A percentile compares a stretch with the other conserved stretches of the same genome.
These are phyloP conservation scores for Meiosimyza platycephala DNA, from an alignment of 2,888 invertebrate genomes.

Conservation along the genomic window DNA sequence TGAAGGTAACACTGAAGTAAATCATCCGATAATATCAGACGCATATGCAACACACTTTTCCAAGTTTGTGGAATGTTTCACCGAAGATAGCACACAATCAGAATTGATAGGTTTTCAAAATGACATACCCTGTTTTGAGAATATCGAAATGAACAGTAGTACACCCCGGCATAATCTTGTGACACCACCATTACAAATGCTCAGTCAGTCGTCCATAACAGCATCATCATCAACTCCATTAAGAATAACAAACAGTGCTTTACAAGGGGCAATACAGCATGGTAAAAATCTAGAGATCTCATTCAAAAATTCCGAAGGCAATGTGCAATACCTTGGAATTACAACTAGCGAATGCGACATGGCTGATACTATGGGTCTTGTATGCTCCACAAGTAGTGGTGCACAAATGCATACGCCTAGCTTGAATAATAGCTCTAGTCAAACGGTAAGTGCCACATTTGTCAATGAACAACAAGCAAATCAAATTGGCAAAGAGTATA, in stretches of 20 bases:
- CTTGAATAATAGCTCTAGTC: not conserved
- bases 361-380: conserved; percentile 22
- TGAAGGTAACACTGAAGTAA: not conserved
- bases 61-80: conserved; percentile 46
- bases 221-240: not conserved
- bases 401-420: conserved; percentile 34
- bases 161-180: conserved; percentile 20
- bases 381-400: conserved; percentile 21
- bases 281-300: conserved; percentile 7
- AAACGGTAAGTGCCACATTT: not conserved
- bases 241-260: conserved; percentile 4
- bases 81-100: conserved; percentile 53
- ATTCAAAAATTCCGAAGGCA: conserved; percentile 1
- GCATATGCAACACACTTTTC: conserved; percentile 21
- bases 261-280: conserved; percentile 19
- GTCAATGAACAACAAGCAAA: no score
- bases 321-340: conserved; percentile 34
- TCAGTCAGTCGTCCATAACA: not conserved
- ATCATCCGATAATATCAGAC: not conserved
- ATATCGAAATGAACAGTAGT: conserved; percentile 50
- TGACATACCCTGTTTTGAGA: conserved; percentile 62
- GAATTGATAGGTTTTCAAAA: conserved; percentile 62
- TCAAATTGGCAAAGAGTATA: conserved; percentile 16
- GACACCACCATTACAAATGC: conserved; percentile 2
- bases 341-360: conserved; percentile 20